A percentile compares a stretch with the other conserved stretches of the same genome.
phyloP scores from a whole-genome alignment of 2,797 vertebrate species.

The Ataeniobius toweri region DNA sequence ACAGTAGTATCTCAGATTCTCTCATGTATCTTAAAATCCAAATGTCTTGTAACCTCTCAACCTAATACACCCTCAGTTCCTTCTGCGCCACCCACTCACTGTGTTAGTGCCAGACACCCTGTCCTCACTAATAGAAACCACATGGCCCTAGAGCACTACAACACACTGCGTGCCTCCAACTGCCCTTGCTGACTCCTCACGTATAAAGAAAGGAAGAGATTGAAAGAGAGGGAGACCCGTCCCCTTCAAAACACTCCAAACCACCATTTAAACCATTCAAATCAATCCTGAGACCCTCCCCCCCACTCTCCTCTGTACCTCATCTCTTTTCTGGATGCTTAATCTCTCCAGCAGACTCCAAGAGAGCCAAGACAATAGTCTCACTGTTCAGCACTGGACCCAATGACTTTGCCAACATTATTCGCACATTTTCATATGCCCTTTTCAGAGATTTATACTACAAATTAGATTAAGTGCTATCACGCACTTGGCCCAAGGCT shows the following conservation, averaged over 20 bases:
- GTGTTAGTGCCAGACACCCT: conserved; percentile 81
- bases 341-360: conserved; percentile 78
- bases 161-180: conserved; percentile 72
- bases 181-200: conserved; percentile 75
- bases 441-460: conserved; percentile 70
- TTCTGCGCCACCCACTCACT: conserved; percentile 76
- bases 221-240: conserved; percentile 60
- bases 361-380: conserved; percentile 81
- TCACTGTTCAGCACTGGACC: conserved; percentile 76
- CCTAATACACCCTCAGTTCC: conserved; percentile 72
- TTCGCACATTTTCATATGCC: conserved; percentile 81
- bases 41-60: conserved; percentile 78
- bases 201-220: conserved; percentile 68
- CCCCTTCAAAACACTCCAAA: conserved; percentile 70
- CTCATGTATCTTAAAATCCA: conserved; percentile 70
- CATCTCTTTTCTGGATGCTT: conserved; percentile 73
- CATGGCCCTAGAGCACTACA: conserved; percentile 78
- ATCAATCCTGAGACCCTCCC: conserved; percentile 67
- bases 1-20: conserved; percentile 56
- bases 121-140: conserved; percentile 85
- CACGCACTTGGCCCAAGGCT: conserved; percentile 58
- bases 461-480: conserved; percentile 65
- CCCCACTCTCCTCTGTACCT: conserved; percentile 68
- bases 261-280: conserved; percentile 73
- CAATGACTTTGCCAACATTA: conserved; percentile 75